phyloP scores from a whole-genome alignment of 2,113 vertebrate genomes.

The Corythornis vintsioides region DNA sequence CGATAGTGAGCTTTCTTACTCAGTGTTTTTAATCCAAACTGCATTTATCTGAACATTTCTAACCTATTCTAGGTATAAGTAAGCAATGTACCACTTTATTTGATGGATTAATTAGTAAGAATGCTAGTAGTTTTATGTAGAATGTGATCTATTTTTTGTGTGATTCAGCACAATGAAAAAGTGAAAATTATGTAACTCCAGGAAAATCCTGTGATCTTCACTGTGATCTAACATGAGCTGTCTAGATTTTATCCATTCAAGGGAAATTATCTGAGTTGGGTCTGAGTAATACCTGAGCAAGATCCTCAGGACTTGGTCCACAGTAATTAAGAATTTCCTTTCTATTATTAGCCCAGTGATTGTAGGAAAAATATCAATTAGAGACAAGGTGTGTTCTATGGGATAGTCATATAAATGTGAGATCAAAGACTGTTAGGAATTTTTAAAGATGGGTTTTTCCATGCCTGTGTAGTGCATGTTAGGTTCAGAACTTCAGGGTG shows the following conservation, averaged over 20 bases:
- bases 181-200: not conserved
- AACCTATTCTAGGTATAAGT: not conserved
- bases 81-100: not conserved
- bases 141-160: not conserved
- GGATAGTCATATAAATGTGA: not conserved
- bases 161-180: not conserved
- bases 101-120: not conserved
- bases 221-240: not conserved
- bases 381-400: not conserved
- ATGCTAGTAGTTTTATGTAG: not conserved
- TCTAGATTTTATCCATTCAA: not conserved
- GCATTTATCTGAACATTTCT: not conserved
- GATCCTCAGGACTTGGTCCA: not conserved
- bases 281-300: constrained; percentile 20
- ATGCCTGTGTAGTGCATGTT: not conserved
- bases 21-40: not conserved
- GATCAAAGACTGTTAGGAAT: not conserved
- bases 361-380: not conserved
- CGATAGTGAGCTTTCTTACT: not conserved
- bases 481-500: not conserved
- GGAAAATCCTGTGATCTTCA: not conserved
- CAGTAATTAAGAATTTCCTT: constrained; percentile 15
- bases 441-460: not conserved
- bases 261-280: not conserved
- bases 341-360: not conserved